phyloP scores from a whole-genome alignment of 2,113 vertebrate species.

The Thinocorus orbignyianus region DNA sequence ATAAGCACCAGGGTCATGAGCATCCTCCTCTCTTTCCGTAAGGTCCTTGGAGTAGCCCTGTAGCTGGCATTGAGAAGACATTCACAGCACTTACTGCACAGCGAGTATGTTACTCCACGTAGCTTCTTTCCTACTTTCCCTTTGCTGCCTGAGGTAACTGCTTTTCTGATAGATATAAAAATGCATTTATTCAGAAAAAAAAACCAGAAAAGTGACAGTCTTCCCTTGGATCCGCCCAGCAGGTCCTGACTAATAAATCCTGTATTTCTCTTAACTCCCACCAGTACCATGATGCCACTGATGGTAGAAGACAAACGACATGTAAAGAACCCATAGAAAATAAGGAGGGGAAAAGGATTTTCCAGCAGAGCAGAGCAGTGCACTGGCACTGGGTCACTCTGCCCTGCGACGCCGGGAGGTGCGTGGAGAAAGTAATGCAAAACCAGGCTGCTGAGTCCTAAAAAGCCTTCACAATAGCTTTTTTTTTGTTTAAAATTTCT shows the following conservation, averaged over 20 bases:
- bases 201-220: background rate
- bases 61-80: background rate
- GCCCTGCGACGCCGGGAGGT: background rate
- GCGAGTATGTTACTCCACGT: background rate
- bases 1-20: background rate
- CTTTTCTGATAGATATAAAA: background rate
- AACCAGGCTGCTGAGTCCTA: background rate
- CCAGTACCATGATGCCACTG: background rate
- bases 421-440: background rate
- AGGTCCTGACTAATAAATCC: background rate
- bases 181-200: background rate
- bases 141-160: background rate
- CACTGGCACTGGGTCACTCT: background rate
- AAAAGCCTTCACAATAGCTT: background rate
- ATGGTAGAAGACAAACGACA: background rate
- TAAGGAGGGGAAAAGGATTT: background rate
- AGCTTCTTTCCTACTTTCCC: background rate
- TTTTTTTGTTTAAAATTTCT: background rate
- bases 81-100: background rate
- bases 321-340: background rate
- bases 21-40: background rate
- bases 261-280: background rate
- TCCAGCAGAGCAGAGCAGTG: background rate
- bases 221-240: background rate
- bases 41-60: background rate